Base-by-base conservation (phyloP, 2,888 invertebrate species). In the Dastarcus helophoroides region DNA sequence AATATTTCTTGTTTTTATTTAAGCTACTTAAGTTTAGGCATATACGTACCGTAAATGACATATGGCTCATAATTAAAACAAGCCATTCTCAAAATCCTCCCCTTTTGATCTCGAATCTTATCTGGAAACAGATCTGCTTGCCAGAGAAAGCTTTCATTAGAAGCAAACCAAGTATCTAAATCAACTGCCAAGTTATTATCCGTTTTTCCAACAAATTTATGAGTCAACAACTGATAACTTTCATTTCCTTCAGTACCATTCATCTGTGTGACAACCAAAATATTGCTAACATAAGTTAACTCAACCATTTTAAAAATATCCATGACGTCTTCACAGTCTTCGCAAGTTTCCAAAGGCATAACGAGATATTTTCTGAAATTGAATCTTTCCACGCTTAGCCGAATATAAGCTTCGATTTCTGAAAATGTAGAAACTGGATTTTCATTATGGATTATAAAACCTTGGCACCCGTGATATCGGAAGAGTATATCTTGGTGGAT, bases 381-480 rank as follows among this genome's bases (percentile, higher is more conserved):
- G n/a, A 19, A 19, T 6, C 19, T 6, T n/a, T 19, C 19, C 6
- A 19, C 6, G 19, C 19, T 19, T 19, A 7, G 7, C 6, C n/a
- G 19, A n/a, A 19, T 19, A n/a, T 19, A 19, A 7, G 6, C n/a
- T 19, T 19, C 19, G 7, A 19, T 6, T 19, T 19, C 19, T 19
- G 7, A n/a, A 19, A 19, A 19, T 7, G n/a, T n/a, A 7, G 19
- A 7, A 19, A 19, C 19, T n/a, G 19, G 19, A 19, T 6, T 19
- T 19, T 6, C n/a, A n/a, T n/a, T 19, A 7, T 19, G 19, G 7
- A 19, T n/a, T 19, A 19, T n/a, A n/a, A 19, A 7, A 7, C 19
- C 19, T 19, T 19, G 19, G 19, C 19, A 19, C 6, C 19, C 19
- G 19, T 19, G n/a, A n/a, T 19, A 19, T n/a, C 19, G 19, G n/a